Evolutionary conservation across 2,113 vertebrate genomes (phyloP).

Genomic region (Dunckerocampus dactyliophorus): DNA sequence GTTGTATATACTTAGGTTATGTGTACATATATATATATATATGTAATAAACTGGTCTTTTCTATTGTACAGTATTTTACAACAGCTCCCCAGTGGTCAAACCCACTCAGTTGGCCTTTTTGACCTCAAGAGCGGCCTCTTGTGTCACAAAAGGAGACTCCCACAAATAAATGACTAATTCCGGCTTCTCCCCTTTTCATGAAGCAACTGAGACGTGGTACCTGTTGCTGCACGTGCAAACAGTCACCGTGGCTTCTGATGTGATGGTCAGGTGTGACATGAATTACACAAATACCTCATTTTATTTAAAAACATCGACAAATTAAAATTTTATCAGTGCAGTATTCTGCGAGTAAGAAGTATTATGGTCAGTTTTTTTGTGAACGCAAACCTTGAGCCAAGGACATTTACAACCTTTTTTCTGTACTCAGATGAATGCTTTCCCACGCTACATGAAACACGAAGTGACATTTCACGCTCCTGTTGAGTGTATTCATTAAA

Average conservation of each 20-base stretch:
- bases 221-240: no score
- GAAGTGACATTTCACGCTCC: no score
- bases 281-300: neutral
- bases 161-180: neutral
- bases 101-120: slow-evolving; percentile 34
- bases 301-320: neutral
- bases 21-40: no score
- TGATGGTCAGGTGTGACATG: neutral
- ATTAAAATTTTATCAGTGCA: no score
- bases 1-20: no score
- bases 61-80: slow-evolving; percentile 45
- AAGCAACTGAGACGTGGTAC: neutral
- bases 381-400: no score
- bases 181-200: neutral
- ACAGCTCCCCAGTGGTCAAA: slow-evolving; percentile 56
- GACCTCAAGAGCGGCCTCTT: slow-evolving; percentile 63
- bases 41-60: slow-evolving; percentile 24
- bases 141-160: slow-evolving; percentile 23
- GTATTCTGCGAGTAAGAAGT: no score
- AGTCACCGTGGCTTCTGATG: neutral
- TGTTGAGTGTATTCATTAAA: no score
- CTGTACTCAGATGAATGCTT: no score
- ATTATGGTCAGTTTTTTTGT: no score
- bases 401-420: no score
- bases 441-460: no score